Evolutionary conservation across 2,797 vertebrate genomes (phyloP), one percentile per base, ranked within the genome.

Genomic region (Cyclopterus lumpus): DNA sequence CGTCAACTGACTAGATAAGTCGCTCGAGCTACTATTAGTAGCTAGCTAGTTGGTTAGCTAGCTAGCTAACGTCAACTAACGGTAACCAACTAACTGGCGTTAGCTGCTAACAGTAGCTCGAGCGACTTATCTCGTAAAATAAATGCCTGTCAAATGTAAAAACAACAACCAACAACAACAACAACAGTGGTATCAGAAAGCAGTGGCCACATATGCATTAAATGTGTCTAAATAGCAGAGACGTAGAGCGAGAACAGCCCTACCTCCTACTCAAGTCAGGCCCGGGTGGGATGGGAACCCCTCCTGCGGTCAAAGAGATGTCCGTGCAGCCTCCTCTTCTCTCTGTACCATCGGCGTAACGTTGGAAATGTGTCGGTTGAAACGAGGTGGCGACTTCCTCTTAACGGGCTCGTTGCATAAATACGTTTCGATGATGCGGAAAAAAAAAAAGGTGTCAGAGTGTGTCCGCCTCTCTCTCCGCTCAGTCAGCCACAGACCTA

Each of bases 181-280:
- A 77, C 10, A 15, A 32, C 9, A 8, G 26, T 1, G 6, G 11
- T 0, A 3, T 9, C 51, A 28, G 0, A 7, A 54, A 28, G 51
- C 49, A 24, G 10, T 24, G 11, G 22, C 49, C 10, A 22, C 1
- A 14, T 1, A 2, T 1, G 2, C 1, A 24, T 22, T 51, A 2
- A 24, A 51, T 12, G 12, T 0, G 6, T 61, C 71, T 18, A 4
- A 34, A 54, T 1, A 8, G 9, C 0, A 3, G 10, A 1, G 0
- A 60, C n/a, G 34, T 1, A 1, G 8, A 22, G 7, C 4, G 1
- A 32, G 3, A n/a, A 22, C 48, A 57, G 24, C 59, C 82, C 70
- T 84, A 94, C 93, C 91, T 54, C 14, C 26, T 88, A 82, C 28
- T 81, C 6, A 40, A 36, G n/a, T 85, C 86, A 90, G 88, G 38